These are phyloP conservation scores for Salvelinus namaycush DNA, from an alignment of 2,113 vertebrate species.

Conservation along the genomic window DNA sequence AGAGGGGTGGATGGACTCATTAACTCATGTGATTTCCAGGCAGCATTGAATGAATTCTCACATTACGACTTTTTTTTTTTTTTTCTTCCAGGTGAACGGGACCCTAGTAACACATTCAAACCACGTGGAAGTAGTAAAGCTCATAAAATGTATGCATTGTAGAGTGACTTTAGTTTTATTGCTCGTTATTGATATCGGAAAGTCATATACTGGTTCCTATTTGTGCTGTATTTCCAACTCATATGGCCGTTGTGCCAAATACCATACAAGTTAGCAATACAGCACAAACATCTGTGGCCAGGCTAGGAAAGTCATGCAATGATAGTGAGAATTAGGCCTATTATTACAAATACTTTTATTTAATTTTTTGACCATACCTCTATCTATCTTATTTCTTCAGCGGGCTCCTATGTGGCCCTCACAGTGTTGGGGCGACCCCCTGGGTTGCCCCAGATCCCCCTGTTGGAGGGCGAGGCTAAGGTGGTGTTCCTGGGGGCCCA, in stretches of 20 bases:
- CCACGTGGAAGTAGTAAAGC: slow-evolving; percentile 96
- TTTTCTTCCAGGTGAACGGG: slow-evolving; percentile 88
- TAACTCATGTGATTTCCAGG: background rate
- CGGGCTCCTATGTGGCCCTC: slow-evolving; percentile 98
- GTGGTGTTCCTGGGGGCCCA: slow-evolving; percentile 61
- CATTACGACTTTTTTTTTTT: background rate
- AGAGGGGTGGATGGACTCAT: background rate
- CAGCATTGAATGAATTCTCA: background rate
- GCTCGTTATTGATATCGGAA: background rate
- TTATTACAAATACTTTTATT: background rate
- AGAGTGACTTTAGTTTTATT: background rate
- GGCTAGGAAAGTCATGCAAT: background rate
- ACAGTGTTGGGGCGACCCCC: slow-evolving; percentile 96
- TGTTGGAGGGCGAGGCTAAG: slow-evolving; percentile 87
- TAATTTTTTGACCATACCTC: background rate
- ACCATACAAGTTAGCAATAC: no score
- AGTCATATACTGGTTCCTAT: background rate
- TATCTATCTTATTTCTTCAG: slow-evolving; percentile 58
- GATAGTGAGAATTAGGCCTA: background rate
- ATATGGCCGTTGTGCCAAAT: background rate
- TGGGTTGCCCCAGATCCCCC: slow-evolving; percentile 89
- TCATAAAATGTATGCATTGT: slow-evolving; percentile 94
- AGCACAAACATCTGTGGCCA: background rate
- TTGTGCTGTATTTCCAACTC: background rate
- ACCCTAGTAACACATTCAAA: slow-evolving; percentile 98